Evolutionary conservation across 2,113 vertebrate genomes (phyloP), one percentile per base, ranked within the genome.

Genomic region (Hippocampus mohnikei): DNA sequence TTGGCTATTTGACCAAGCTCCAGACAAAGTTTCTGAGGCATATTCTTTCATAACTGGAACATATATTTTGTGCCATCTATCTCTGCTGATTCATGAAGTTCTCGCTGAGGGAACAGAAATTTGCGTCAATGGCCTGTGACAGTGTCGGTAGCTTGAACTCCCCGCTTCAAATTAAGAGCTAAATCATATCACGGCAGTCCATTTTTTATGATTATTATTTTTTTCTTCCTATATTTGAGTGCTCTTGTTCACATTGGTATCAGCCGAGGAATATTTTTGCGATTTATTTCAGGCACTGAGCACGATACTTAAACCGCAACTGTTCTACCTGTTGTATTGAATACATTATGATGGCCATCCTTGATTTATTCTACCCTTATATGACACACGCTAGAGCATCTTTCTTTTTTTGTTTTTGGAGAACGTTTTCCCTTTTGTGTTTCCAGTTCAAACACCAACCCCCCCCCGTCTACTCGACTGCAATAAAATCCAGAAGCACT

Each of bases 401-500:
- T 37, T 37, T 5, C 6, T 74, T 67, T 75, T 56, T 76, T 81
- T 66, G 61, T 16, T 20, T 3, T 33, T 33, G 4, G 29, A 33
- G 29, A 33, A 33, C 29, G 29, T 33, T 33, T 3, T 9, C 20
- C 20, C 5, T 5, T 61, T 61, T 61, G 5, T 29, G 60, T 61
- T 72, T 23, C 52, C 62, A 37, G 66, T 29, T 29, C 27, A 65
- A 67, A 62, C n/a, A 0, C 58, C 11, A 29, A 50, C 67, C 56
- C 50, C 48, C 40, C 40, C 41, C 29, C 29, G 6, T 66, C 70
- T 15, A 29, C 58, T 70, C 71, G 66, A 53, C 73, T 29, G 44
- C 56, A 70, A 84, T 71, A 66, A 56, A 40, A 77, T 40, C 76
- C 48, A 76, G 67, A 81, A 77, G 72, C 42, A 40, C 50, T 66